Evolutionary conservation across 1,140 invertebrate species (phyloP), one percentile per base, ranked within the genome.

Genomic region (Drosophila takahashii): DNA sequence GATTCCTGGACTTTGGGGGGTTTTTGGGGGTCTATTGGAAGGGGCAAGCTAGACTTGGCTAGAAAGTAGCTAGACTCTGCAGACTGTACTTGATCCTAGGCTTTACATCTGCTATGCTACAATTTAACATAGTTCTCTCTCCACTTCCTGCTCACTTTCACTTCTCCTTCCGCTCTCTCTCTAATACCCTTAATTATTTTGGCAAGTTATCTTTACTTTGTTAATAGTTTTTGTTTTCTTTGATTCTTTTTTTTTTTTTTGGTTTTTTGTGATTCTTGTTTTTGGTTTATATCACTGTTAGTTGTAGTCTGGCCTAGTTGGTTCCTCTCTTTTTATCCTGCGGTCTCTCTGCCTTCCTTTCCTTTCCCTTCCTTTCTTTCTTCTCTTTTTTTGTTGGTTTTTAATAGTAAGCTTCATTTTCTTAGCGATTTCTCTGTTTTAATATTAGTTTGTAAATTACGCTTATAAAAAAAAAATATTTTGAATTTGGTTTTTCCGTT

Each of bases 181-280:
- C 34, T 71, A 48, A 32, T 83, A 58, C 70, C 84, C 83, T 81
- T 87, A 86, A 86, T 79, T 86, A 86, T 83, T 86, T 86, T 86
- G 81, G 81, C 81, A 86, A 86, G 83, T 81, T 78, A 58, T 69
- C 32, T 58, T 72, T 61, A 36, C 26, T 59, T 77, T 64, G 27
- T 41, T 77, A 58, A 59, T 58, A 41, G 11, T 50, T 29, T 52
- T 66, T 9, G 29, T 62, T 64, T 57, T 44, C 59, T 77, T 74
- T 2, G 36, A 39, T 50, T 77, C 45, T 73, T 45, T 18, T 5
- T 11, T 60, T 54, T 75, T 67, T 60, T 53, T 50, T 61, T 22
- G 9, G 29, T 37, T 27, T 41, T 73, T 74, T 74, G 58, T 54
- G 56, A 71, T 51, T 50, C 47, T 71, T 41, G 65, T 71, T 71